A percentile compares a stretch with the other conserved stretches of the same genome.
Evolutionary conservation across 2,113 vertebrate genomes (phyloP).

Genomic region (Nibea albiflora): DNA sequence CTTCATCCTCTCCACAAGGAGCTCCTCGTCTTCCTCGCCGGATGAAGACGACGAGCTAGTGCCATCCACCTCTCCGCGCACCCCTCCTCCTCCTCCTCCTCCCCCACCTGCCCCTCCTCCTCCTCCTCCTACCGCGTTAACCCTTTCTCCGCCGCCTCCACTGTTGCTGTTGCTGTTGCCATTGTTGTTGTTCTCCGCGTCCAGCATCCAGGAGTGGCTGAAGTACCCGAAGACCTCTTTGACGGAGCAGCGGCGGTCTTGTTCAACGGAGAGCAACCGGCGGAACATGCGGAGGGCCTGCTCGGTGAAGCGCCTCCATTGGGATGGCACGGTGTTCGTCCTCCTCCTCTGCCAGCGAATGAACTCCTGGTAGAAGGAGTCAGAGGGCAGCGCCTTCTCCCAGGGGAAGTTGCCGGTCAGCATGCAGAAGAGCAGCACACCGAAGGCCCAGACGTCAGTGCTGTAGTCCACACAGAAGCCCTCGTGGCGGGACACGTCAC

Average conservation of each 20-base stretch:
- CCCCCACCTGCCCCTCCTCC: conserved; percentile 48
- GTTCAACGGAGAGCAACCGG: conserved; percentile 85
- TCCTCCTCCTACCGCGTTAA: conserved; percentile 8
- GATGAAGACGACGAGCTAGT: conserved; percentile 81
- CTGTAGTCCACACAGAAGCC: conserved; percentile 88
- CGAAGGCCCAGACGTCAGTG: conserved; percentile 89
- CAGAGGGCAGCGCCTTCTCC: conserved; percentile 88
- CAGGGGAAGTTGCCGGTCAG: conserved; percentile 90
- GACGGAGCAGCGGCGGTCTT: conserved; percentile 86
- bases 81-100: conserved; percentile 49
- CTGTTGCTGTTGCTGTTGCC: conserved; percentile 42
- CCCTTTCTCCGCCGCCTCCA: conserved; percentile 47
- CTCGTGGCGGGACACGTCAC: conserved; percentile 84
- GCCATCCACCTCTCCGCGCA: conserved; percentile 63
- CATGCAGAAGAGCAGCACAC: conserved; percentile 90
- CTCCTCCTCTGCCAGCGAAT: conserved; percentile 87
- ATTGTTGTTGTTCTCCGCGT: conserved; percentile 78
- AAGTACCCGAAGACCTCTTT: conserved; percentile 88
- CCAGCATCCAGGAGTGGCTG: conserved; percentile 87
- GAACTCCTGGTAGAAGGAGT: conserved; percentile 90
- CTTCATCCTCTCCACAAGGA: conserved; percentile 87
- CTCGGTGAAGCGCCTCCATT: conserved; percentile 88
- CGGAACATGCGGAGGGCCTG: conserved; percentile 89
- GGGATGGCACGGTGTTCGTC: conserved; percentile 83
- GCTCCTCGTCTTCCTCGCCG: conserved; percentile 83